Percentiles rank a stretch among this genome's conserved stretches.
Conservation (phyloP, 2,888 invertebrate genomes). For the Drosophila rubida region DNA sequence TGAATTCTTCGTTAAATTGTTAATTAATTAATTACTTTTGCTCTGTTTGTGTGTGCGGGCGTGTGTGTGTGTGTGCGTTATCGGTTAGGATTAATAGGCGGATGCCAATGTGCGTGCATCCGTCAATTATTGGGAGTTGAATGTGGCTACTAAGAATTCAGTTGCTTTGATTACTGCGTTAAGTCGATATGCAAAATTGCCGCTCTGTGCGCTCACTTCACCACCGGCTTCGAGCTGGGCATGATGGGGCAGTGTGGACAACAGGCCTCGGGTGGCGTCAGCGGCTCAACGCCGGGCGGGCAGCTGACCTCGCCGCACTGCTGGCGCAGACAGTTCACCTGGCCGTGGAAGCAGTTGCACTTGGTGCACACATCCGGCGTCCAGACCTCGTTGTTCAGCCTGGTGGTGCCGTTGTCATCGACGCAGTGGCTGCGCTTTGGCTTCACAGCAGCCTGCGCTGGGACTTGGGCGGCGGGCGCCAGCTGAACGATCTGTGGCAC, state of each 20-base stretch:
- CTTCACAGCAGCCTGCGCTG: conserved; percentile 35
- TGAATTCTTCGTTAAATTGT: conserved; percentile 46
- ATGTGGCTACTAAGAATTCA: conserved; percentile 71
- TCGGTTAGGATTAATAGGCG: conserved; percentile 41
- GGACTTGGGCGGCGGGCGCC: conserved; percentile 36
- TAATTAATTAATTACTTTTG: conserved; percentile 48
- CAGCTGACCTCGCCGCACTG: conserved; percentile 84
- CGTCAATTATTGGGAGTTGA: conserved; percentile 22
- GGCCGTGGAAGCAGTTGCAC: conserved; percentile 85
- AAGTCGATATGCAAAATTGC: conserved; percentile 69
- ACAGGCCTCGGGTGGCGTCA: conserved; percentile 84
- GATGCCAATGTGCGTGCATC: conserved; percentile 15
- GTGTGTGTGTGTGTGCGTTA: conserved; percentile 36
- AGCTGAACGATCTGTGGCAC: conserved; percentile 57
- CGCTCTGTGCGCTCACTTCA: conserved; percentile 28
- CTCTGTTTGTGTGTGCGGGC: not conserved
- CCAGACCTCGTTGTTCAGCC: conserved; percentile 86
- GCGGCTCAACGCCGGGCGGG: conserved; percentile 77
- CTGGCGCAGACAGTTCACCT: conserved; percentile 85
- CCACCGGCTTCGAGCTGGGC: conserved; percentile 26
- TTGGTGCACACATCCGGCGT: conserved; percentile 85
- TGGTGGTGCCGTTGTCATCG: conserved; percentile 83
- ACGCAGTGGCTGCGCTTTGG: conserved; percentile 83
- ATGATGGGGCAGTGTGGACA: conserved; percentile 84
- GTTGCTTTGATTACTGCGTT: conserved; percentile 51